phyloP scores from a whole-genome alignment of 2,113 vertebrate genomes.

The Eulemur macaco region DNA sequence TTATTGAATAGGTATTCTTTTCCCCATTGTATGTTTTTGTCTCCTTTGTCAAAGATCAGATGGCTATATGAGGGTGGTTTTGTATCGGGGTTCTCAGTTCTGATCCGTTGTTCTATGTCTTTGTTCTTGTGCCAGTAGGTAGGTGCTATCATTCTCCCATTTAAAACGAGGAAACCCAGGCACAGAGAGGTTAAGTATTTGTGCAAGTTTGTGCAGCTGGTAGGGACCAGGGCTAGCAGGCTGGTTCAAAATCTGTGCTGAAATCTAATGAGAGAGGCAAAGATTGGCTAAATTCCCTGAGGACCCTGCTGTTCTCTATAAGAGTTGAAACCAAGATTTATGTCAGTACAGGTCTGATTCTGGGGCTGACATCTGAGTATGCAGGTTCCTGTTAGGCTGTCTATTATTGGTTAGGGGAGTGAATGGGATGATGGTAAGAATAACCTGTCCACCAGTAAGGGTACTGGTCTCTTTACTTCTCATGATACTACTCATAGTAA shows the following conservation, averaged over 20 bases:
- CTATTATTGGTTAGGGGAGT: rapidly evolving
- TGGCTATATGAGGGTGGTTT: no score
- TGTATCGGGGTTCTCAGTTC: no score
- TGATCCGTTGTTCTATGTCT: no score
- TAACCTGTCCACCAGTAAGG: neutral
- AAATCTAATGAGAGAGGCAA: neutral
- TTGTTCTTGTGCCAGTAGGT: neutral
- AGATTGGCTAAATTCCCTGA: neutral
- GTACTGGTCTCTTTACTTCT: neutral
- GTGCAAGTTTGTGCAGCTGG: neutral
- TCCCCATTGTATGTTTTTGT: no score
- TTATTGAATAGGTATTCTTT: no score
- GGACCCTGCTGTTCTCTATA: neutral
- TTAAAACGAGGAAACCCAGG: neutral
- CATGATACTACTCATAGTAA: neutral
- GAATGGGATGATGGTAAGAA: neutral
- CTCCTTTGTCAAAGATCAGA: no score
- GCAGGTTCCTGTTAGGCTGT: neutral
- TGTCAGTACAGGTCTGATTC: neutral
- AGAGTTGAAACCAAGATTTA: neutral
- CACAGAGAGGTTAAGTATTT: neutral
- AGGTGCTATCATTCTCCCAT: neutral
- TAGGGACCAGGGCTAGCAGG: neutral
- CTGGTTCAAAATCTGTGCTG: neutral
- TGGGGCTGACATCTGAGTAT: neutral